Base-by-base conservation (phyloP, 2,797 vertebrate genomes). In the Karalla daura region DNA sequence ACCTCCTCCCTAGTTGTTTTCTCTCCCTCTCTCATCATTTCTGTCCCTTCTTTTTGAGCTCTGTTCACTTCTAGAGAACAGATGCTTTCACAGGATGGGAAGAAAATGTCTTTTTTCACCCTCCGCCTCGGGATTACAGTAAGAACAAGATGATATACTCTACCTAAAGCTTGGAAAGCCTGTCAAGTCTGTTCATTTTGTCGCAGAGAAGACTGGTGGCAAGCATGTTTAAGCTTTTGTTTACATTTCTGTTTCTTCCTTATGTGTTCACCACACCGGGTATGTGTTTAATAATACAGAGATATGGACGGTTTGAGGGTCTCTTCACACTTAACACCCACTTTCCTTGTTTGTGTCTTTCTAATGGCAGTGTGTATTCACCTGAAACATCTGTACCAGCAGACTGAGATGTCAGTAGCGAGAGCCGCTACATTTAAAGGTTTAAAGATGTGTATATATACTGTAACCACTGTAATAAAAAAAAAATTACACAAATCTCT, bases 1-100 rank as follows among this genome's bases (percentile, higher is more conserved):
- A 68, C 30, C 41, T 49, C 14, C 32, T 51, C 56, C 21, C 20
- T 36, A 13, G 41, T 45, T 60, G 20, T 74, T 60, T 69, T 68
- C 27, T 36, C 27, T 30, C 10, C 21, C 30, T 37, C 6, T 3
- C 3, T 17, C 3, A 6, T 10, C 51, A 36, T 23, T 41, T 37
- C 28, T 45, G n/a, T 40, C 33, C 6, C 3, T 35, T 33, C 11
- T 45, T 49, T 43, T 11, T 39, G 10, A 15, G 8, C 30, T 63
- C 14, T 41, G 30, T 27, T 69, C 14, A 14, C 39, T 21, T 28
- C 36, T 52, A 52, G 8, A 63, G 50, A 62, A 47, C 32, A 11
- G 21, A 36, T 45, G 35, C 14, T 43, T 39, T 15, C 2, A n/a
- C 15, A 7, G 30, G 27, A 45, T 36, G 13, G 27, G 24, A 61